Conservation (phyloP, 23 tunicate genomes). For the Pegea sp. region DNA sequence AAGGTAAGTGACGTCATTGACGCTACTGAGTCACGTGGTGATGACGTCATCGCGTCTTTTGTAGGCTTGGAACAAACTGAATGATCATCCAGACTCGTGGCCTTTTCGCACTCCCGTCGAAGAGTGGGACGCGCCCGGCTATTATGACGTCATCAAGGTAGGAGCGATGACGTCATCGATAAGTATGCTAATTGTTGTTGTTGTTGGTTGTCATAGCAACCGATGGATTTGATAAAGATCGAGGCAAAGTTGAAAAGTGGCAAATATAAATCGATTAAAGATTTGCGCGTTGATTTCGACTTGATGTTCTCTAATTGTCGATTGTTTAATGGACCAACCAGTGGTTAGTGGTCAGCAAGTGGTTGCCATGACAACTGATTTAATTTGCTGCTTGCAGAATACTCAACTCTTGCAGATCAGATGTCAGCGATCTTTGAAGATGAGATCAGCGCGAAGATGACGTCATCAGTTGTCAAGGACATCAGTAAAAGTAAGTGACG, state of each 20-base stretch:
- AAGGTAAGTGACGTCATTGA: neutral
- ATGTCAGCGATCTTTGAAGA: too few relatives aligned
- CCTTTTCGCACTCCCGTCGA: conserved; percentile 74
- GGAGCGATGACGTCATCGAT: too few relatives aligned
- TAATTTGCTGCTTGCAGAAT: too few relatives aligned
- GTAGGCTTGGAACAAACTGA: conserved; percentile 34
- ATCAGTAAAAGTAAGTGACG: neutral
- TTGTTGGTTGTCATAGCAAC: conserved; percentile 16
- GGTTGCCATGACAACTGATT: neutral
- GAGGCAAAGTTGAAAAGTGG: conserved; percentile 34
- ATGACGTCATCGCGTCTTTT: too few relatives aligned
- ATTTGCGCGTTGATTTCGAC: conserved; percentile 40
- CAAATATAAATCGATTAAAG: conserved; percentile 25
- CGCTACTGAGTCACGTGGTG: neutral
- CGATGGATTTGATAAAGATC: conserved; percentile 80
- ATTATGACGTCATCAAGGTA: conserved; percentile 65
- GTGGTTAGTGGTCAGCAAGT: too few relatives aligned
- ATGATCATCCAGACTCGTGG: conserved; percentile 84
- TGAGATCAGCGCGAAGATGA: too few relatives aligned
- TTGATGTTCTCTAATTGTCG: conserved; percentile 94
- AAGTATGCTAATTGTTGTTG: too few relatives aligned
- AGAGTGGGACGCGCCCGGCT: conserved; percentile 86
- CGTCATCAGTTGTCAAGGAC: too few relatives aligned
- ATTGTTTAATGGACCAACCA: conserved; percentile 80
- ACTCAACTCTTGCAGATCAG: too few relatives aligned